A percentile compares a stretch with the other conserved stretches of the same genome.
Conservation (phyloP, 2,888 invertebrate genomes). For the Proisotoma minuta region DNA sequence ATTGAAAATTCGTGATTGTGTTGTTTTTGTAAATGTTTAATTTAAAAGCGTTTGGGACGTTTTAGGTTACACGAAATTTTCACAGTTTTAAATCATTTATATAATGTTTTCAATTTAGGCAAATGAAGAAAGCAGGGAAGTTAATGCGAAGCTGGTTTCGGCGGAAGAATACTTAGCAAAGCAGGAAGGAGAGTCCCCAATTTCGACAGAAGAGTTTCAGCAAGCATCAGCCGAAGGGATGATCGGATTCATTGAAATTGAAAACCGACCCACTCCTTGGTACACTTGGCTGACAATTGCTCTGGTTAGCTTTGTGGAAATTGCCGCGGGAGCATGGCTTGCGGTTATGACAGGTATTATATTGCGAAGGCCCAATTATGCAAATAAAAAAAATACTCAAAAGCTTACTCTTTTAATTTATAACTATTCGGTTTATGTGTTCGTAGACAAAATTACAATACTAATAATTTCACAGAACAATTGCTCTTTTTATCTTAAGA, state of each 20-base stretch:
- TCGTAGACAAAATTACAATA: no score
- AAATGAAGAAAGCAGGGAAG: neutral
- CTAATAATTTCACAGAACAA: no score
- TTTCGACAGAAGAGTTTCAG: neutral
- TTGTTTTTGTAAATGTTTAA: no score
- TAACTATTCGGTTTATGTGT: no score
- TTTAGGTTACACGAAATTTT: no score
- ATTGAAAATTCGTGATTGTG: no score
- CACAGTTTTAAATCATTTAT: neutral
- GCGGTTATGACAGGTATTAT: neutral
- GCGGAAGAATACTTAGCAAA: neutral
- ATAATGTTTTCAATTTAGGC: neutral
- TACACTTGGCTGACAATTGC: neutral
- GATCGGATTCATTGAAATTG: neutral
- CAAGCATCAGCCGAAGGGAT: neutral
- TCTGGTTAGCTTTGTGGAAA: neutral
- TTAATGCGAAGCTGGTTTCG: neutral
- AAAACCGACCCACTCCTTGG: neutral
- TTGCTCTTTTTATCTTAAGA: no score
- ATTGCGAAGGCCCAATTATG: no score
- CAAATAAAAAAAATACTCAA: no score
- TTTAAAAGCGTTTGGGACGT: no score
- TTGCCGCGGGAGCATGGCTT: slow-evolving; percentile 52
- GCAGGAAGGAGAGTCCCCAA: neutral
- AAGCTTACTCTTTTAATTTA: no score